Percentiles rank a stretch among this genome's conserved stretches.
phyloP scores from a whole-genome alignment of 2,797 vertebrate species.

The Eupleurogrammus muticus region DNA sequence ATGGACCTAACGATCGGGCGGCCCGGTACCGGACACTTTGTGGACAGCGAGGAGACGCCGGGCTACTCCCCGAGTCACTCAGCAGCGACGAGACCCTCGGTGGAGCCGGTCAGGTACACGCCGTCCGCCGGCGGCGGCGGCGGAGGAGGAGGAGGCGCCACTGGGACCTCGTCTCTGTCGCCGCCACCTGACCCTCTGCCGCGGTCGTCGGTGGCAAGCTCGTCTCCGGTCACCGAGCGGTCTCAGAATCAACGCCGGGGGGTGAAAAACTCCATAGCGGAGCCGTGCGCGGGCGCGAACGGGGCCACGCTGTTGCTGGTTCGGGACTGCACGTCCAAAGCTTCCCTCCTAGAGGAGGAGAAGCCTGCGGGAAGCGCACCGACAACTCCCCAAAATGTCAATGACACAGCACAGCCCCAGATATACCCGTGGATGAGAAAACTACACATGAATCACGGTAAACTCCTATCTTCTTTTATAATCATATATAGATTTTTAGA shows the following conservation, averaged over 20 bases:
- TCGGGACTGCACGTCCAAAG: constrained; percentile 93
- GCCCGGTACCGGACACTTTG: constrained; percentile 93
- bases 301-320: constrained; percentile 85
- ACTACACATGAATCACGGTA: constrained; percentile 99
- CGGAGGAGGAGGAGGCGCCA: constrained; percentile 31
- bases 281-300: constrained; percentile 87
- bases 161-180: constrained; percentile 85
- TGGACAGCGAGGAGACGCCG: constrained; percentile 87
- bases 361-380: constrained; percentile 92
- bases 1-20: constrained; percentile 98
- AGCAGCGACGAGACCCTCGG: constrained; percentile 85
- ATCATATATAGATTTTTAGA: constrained; percentile 39
- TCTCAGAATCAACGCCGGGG: constrained; percentile 85
- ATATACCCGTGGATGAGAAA: constrained; percentile 99
- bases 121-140: constrained; percentile 84
- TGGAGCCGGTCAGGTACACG: constrained; percentile 93
- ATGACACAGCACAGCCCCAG: constrained; percentile 92
- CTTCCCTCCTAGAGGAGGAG: constrained; percentile 92
- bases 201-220: constrained; percentile 90
- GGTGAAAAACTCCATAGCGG: constrained; percentile 91
- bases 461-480: constrained; percentile 59
- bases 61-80: constrained; percentile 90
- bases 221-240: constrained; percentile 62
- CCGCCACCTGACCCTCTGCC: constrained; percentile 92
- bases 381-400: constrained; percentile 90